Percentiles rank a stretch among this genome's conserved stretches.
phyloP scores from a whole-genome alignment of 2,888 invertebrate species.

The Andrena marginata region DNA sequence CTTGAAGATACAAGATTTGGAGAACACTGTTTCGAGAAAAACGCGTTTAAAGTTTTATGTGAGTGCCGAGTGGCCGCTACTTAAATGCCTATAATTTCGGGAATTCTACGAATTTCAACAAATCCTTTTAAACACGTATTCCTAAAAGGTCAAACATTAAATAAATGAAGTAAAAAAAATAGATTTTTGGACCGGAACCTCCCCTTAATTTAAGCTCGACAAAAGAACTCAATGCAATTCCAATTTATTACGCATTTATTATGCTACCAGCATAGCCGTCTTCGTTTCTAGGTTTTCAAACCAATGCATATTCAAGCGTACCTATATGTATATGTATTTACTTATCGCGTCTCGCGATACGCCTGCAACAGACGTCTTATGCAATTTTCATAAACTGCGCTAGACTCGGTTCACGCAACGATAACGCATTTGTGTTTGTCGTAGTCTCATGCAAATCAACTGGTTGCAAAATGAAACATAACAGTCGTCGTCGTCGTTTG shows the following conservation, averaged over 20 bases:
- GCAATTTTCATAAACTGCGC: slow-evolving; percentile 55
- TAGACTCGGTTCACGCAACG: slow-evolving; percentile 9
- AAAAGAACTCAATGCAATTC: background rate
- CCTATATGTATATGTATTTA: no score
- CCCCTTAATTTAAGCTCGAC: no score
- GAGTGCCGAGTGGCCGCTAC: no score
- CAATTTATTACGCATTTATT: background rate
- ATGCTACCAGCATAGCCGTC: background rate
- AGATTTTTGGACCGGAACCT: no score
- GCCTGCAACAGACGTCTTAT: slow-evolving; percentile 17
- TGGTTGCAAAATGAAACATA: background rate
- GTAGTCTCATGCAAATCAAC: slow-evolving; percentile 12
- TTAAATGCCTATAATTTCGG: no score
- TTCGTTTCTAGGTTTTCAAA: slow-evolving; percentile 9
- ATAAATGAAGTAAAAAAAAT: no score
- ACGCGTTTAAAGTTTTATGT: no score
- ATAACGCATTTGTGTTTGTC: slow-evolving; percentile 18
- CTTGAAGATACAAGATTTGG: no score
- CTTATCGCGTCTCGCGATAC: slow-evolving; percentile 34
- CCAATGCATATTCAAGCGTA: slow-evolving; percentile 13
- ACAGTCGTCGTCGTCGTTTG: background rate
- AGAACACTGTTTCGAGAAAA: no score
- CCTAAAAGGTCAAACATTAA: no score
- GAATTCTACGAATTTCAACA: no score
- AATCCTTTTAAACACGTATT: no score